These are phyloP conservation scores for Apostichopus californicus DNA, from an alignment of 35 echinoderm and acorn worm species.

Conservation along the genomic window DNA sequence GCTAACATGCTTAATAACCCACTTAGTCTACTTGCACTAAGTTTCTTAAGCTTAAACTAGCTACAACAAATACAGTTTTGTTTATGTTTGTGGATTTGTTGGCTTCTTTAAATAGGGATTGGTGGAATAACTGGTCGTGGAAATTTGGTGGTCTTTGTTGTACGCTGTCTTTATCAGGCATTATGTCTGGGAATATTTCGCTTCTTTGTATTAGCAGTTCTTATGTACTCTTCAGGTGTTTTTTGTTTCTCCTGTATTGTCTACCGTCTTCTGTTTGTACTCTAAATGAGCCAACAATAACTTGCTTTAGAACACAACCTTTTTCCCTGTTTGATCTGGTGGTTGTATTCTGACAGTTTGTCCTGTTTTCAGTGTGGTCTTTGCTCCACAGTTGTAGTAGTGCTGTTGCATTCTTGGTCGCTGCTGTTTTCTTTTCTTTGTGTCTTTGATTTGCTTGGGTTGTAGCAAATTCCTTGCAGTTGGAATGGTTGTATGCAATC, in stretches of 20 bases:
- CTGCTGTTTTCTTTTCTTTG: conserved; percentile 8
- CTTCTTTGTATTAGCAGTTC: conserved; percentile 41
- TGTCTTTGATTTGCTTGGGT: background rate
- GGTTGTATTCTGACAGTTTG: conserved; percentile 65
- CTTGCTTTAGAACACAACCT: conserved; percentile 43
- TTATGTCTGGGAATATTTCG: conserved; percentile 6
- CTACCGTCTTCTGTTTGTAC: conserved; percentile 48
- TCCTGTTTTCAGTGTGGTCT: conserved; percentile 32
- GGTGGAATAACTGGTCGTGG: background rate
- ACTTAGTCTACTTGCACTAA: too few relatives aligned
- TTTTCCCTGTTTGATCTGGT: conserved; percentile 28
- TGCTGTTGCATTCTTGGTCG: conserved; percentile 44
- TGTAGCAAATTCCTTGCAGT: background rate
- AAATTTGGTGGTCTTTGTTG: background rate
- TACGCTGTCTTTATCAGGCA: background rate
- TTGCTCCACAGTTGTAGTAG: conserved; percentile 54
- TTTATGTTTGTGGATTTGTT: background rate
- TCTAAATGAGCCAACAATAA: conserved; percentile 53
- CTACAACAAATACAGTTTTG: conserved; percentile 26
- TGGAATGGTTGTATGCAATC: conserved; percentile 8
- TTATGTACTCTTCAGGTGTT: conserved; percentile 16
- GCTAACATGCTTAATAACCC: too few relatives aligned
- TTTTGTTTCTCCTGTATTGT: conserved; percentile 30
- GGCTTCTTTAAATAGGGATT: conserved; percentile 12
- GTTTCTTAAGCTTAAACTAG: background rate